Base-by-base conservation (phyloP, 2,797 vertebrate species). In the Phaenicophaeus curvirostris region DNA sequence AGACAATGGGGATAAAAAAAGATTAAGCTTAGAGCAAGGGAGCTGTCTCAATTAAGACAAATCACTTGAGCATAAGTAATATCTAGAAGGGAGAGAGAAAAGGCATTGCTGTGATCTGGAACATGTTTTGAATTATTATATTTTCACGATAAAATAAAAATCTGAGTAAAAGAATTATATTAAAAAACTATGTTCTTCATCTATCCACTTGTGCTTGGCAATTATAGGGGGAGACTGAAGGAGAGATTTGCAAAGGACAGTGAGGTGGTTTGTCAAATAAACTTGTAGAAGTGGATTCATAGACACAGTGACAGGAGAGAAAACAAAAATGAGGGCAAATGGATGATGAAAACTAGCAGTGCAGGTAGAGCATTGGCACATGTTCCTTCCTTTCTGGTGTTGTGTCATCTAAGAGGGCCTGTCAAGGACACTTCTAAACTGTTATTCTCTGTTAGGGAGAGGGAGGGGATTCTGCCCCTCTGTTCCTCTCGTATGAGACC, bases 231-330 rank as follows among this genome's bases (percentile, higher is more conserved):
- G 35, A 53, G 50, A 46, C 27, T 6, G n/a, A 66, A 63, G 44
- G 54, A 90, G 57, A 57, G 33, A 7, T 48, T 81, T 75, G 57
- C 67, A 67, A 83, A 51, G 42, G 27, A 31, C 24, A 27, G 35
- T 3, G 2, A 21, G 44, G 50, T 33, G 48, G 27, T 71, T 92
- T 27, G 63, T 66, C 53, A 67, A 71, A 46, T 27, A 28, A 33
- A 41, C 39, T 16, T 55, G 30, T 31, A 42, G 25, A 59, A 79
- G 42, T 48, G 48, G 7, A 42, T 93, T 85, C 44, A 4, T 44
- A 8, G 0, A 1, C 37, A 11, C 0, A 1, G 11, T 73, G 20
- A 42, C 2, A 12, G 4, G 19, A 37, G 51, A 27, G 19, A 71
- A 37, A 42, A 28, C 11, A 61, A 46, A 50, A 59, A 15, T 9